These are phyloP conservation scores for Pangasius djambal DNA, from an alignment of 2,797 vertebrate species.

Conservation along the genomic window DNA sequence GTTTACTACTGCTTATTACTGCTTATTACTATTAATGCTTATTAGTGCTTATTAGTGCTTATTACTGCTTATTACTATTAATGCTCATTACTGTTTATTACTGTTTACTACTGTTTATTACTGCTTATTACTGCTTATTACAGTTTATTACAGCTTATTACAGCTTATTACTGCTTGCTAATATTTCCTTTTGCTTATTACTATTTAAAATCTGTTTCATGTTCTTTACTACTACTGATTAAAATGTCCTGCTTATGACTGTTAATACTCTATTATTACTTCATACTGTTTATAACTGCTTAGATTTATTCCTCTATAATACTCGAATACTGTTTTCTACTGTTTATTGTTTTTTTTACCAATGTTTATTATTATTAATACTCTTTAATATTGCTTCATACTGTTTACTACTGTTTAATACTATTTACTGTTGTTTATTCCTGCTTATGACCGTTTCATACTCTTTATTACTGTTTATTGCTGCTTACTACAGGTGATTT, in stretches of 20 bases:
- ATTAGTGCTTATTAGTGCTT: neutral
- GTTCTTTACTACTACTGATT: neutral
- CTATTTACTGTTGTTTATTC: neutral
- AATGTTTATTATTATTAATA: neutral
- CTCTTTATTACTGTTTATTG: neutral
- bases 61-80: neutral
- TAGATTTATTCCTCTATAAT: no score
- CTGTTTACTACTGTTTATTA: no score
- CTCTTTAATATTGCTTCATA: neutral
- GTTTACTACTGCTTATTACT: no score
- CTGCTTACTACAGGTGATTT: neutral
- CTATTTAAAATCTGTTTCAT: no score
- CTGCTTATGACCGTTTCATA: neutral
- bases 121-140: no score
- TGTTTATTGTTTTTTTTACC: neutral
- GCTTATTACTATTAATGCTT: neutral
- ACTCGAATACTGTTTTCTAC: neutral
- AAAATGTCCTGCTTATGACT: neutral
- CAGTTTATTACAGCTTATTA: no score
- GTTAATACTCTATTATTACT: neutral
- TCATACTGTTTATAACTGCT: neutral
- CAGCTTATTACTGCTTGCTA: neutral
- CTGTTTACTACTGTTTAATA: neutral
- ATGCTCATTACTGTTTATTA: neutral
- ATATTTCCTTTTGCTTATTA: neutral